A percentile compares a stretch with the other conserved stretches of the same genome.
Conservation (phyloP, 2,888 invertebrate species). For the Sinhomidia bicolor region DNA sequence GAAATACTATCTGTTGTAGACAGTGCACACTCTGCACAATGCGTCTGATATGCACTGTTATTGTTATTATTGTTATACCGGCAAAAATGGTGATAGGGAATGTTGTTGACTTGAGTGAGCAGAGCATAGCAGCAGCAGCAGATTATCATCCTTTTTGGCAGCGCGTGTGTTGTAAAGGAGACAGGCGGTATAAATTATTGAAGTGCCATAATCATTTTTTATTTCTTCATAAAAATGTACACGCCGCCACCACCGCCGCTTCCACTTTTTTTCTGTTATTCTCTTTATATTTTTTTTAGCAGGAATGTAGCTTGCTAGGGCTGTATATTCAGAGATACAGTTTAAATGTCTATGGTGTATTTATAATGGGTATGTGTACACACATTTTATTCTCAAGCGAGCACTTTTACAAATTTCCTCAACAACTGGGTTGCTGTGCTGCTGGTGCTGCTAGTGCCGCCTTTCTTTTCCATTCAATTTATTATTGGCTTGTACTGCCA, state of each 20-base stretch:
- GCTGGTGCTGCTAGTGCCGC: too few species aligned
- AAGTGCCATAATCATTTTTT: conserved; percentile 17
- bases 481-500: background rate
- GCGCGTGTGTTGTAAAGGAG: background rate
- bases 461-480: background rate
- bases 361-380: background rate
- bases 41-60: too few species aligned
- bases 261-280: too few species aligned
- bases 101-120: background rate
- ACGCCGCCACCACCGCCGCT: background rate
- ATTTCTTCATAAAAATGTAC: conserved; percentile 49
- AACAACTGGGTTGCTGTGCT: too few species aligned
- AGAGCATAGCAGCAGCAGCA: too few species aligned
- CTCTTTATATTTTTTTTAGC: background rate
- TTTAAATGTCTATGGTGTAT: background rate
- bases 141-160: conserved; percentile 7
- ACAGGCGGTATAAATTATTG: conserved; percentile 34
- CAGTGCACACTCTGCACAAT: too few species aligned
- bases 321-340: background rate
- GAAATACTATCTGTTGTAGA: background rate
- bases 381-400: conserved; percentile 1
- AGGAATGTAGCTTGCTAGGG: too few species aligned
- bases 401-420: conserved; percentile 22
- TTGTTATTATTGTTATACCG: background rate
- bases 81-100: conserved; percentile 16